Conservation (phyloP, 1,140 invertebrate species). For the Chironomus tepperi region DNA sequence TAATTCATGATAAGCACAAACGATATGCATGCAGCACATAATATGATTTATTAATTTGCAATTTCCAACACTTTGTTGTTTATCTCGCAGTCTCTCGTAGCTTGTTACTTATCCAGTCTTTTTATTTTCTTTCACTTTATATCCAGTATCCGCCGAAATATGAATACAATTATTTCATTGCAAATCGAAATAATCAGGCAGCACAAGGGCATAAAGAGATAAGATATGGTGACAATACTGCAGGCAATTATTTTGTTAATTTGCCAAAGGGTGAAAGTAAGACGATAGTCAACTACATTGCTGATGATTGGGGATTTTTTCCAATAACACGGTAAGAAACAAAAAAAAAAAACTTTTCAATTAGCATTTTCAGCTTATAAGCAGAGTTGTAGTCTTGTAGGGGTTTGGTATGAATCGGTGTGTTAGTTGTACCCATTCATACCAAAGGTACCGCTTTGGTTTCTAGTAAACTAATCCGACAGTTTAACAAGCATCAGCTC, state of each 20-base stretch:
- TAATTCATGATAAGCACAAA: no score
- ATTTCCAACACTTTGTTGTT: no score
- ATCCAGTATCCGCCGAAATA: constrained; percentile 43
- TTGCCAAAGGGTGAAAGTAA: constrained; percentile 37
- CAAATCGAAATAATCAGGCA: constrained; percentile 39
- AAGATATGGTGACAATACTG: constrained; percentile 44
- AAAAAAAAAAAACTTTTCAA: constrained; percentile 22
- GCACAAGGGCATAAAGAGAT: constrained; percentile 48
- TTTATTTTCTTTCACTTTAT: constrained; percentile 29
- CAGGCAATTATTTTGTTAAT: constrained; percentile 44
- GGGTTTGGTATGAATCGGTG: no score
- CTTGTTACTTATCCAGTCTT: neutral
- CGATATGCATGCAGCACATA: no score
- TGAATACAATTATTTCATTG: constrained; percentile 44
- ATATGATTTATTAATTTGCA: no score
- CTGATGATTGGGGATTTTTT: constrained; percentile 54
- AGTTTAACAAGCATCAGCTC: no score
- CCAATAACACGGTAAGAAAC: constrained; percentile 46
- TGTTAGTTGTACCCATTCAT: no score
- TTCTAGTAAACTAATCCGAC: no score
- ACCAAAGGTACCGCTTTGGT: no score
- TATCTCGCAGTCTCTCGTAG: no score
- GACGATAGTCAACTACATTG: constrained; percentile 49
- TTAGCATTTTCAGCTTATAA: no score
- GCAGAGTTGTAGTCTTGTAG: no score